phyloP scores from a whole-genome alignment of 1,140 invertebrate species.

The Sitobion miscanthi region DNA sequence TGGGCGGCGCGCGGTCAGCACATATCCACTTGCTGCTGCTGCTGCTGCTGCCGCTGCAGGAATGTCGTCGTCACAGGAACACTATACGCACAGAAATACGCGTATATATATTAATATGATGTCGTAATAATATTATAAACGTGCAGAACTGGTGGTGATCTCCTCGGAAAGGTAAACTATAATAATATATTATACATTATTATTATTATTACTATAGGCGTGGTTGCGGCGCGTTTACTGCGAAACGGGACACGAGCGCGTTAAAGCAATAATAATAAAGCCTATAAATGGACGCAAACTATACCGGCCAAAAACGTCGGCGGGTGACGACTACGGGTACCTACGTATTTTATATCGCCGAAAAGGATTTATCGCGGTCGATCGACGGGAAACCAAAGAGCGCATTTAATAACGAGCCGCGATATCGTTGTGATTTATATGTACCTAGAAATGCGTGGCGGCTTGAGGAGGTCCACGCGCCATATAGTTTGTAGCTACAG shows the following conservation, averaged over 20 bases:
- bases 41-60: background rate
- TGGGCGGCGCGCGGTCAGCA: too few relatives aligned
- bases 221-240: background rate
- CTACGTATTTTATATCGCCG: background rate
- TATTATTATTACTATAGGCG: background rate
- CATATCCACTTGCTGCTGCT: background rate
- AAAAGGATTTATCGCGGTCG: conserved; percentile 4
- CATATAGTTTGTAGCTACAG: background rate
- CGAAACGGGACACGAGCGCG: background rate
- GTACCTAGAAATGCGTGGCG: background rate
- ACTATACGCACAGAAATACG: background rate
- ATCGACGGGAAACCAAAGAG: background rate
- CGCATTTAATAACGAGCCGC: background rate
- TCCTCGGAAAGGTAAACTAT: background rate
- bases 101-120: background rate
- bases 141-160: background rate
- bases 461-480: background rate
- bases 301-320: background rate
- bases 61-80: background rate
- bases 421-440: conserved; percentile 5
- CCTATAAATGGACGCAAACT: background rate
- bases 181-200: conserved; percentile 17
- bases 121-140: background rate
- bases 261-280: background rate
- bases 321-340: background rate